Conservation (phyloP, 30 jellyfish, hydroid and myxozoan species). For the Hydractinia symbiolongicarpus region DNA sequence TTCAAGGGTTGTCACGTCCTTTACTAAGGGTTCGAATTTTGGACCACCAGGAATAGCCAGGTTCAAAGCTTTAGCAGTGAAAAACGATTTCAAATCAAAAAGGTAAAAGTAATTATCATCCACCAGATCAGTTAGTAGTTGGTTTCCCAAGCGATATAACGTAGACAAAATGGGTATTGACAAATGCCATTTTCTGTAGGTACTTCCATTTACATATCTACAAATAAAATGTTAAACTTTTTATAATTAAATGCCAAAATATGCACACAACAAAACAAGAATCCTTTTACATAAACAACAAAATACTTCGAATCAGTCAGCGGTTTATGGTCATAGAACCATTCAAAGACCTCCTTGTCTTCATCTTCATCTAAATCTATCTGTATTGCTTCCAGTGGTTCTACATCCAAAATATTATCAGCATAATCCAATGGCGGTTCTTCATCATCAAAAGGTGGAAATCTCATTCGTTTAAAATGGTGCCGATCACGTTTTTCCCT, state of each 20-base stretch:
- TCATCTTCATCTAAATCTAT: constrained; percentile 96
- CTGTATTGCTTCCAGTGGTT: constrained; percentile 94
- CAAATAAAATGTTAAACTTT: background rate
- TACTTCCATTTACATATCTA: constrained; percentile 90
- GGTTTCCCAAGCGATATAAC: constrained; percentile 93
- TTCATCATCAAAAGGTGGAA: constrained; percentile 99
- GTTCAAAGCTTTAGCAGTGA: constrained; percentile 98
- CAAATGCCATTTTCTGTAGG: constrained; percentile 89
- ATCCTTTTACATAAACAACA: background rate
- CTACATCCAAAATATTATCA: constrained; percentile 96
- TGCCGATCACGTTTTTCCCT: constrained; percentile 98
- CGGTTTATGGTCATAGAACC: constrained; percentile 98
- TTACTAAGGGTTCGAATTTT: constrained; percentile 95
- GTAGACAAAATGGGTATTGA: constrained; percentile 83
- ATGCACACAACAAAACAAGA: background rate
- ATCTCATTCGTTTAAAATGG: constrained; percentile 96
- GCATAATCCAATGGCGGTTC: constrained; percentile 99
- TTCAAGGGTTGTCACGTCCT: constrained; percentile 76
- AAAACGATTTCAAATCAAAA: constrained; percentile 87
- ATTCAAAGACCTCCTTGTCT: constrained; percentile 82
- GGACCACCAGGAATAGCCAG: constrained; percentile 99
- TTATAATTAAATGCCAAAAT: too few species aligned
- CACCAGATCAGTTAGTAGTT: constrained; percentile 86
- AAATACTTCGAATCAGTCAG: constrained; percentile 71
- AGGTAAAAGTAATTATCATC: constrained; percentile 91